Percentiles rank a stretch among this genome's conserved stretches.
phyloP scores from a whole-genome alignment of 2,113 vertebrate genomes.

The Entelurus aequoreus region DNA sequence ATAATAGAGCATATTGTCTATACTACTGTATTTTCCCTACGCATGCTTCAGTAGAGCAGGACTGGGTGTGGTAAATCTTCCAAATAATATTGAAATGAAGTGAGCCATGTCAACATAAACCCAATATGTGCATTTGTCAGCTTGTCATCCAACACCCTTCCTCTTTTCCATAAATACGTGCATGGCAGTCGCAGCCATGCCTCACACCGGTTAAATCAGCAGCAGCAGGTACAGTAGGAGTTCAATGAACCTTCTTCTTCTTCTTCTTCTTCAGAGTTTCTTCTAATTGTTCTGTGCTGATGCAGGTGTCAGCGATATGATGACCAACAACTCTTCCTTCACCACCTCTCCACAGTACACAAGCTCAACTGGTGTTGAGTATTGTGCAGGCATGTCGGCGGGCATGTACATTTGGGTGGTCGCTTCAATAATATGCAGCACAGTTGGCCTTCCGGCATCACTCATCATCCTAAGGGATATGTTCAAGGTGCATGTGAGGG shows the following conservation, averaged over 20 bases:
- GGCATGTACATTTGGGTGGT: not conserved
- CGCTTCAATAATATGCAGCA: not conserved
- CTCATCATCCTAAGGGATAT: slow-evolving; percentile 41
- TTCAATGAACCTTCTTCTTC: not conserved
- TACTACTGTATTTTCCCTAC: not conserved
- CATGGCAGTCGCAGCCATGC: slow-evolving; percentile 18
- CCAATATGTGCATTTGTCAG: not conserved
- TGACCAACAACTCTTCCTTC: slow-evolving; percentile 10
- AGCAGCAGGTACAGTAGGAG: not conserved
- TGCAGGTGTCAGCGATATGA: not conserved
- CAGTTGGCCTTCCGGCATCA: slow-evolving; percentile 36
- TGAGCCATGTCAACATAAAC: not conserved
- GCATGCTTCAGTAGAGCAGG: no score
- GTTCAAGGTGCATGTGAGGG: slow-evolving; percentile 21
- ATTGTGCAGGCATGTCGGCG: not conserved
- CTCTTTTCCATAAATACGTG: slow-evolving; percentile 26
- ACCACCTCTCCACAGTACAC: not conserved
- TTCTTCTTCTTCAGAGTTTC: not conserved
- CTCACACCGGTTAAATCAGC: not conserved
- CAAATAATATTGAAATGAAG: not conserved
- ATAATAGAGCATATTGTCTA: not conserved
- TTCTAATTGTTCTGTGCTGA: not conserved
- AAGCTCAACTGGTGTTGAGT: no score
- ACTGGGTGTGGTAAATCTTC: not conserved
- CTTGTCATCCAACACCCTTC: not conserved